Conservation (phyloP, 2,113 vertebrate genomes). For the Sylvia atricapilla region DNA sequence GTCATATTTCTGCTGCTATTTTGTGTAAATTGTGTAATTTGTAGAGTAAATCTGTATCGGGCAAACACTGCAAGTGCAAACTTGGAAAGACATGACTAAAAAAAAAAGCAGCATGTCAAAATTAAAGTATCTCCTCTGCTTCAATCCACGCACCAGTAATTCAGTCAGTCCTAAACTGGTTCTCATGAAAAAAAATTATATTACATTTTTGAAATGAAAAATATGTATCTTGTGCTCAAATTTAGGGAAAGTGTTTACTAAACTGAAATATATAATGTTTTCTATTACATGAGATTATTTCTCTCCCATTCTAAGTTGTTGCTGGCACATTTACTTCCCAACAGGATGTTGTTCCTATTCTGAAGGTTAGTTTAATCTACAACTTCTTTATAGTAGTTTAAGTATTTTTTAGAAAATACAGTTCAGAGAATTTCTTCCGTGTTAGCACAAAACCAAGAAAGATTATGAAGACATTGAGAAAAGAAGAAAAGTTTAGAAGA, state of each 20-base stretch:
- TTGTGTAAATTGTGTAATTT: background rate
- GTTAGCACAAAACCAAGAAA: slow-evolving; percentile 51
- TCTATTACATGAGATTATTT: background rate
- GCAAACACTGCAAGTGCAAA: slow-evolving; percentile 21
- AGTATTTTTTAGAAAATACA: slow-evolving; percentile 57
- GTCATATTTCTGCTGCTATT: slow-evolving; percentile 8
- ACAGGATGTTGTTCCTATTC: slow-evolving; percentile 28
- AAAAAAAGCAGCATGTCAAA: slow-evolving; percentile 20
- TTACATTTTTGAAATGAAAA: background rate
- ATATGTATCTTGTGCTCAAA: background rate
- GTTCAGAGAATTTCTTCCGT: slow-evolving; percentile 46
- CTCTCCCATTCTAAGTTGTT: background rate
- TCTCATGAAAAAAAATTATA: background rate
- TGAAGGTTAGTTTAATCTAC: slow-evolving; percentile 57
- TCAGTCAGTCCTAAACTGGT: background rate
- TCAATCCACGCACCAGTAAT: slow-evolving; percentile 1
- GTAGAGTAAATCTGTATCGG: background rate
- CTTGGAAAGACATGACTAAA: background rate
- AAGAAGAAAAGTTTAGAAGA: background rate
- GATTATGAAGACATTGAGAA: background rate
- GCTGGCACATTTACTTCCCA: background rate
- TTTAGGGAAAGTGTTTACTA: background rate
- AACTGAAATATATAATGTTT: background rate
- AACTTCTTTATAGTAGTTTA: slow-evolving; percentile 38
- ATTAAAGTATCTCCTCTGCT: background rate